Evolutionary conservation across 2,113 vertebrate species (phyloP).

Genomic region (Sylvilagus bachmani): DNA sequence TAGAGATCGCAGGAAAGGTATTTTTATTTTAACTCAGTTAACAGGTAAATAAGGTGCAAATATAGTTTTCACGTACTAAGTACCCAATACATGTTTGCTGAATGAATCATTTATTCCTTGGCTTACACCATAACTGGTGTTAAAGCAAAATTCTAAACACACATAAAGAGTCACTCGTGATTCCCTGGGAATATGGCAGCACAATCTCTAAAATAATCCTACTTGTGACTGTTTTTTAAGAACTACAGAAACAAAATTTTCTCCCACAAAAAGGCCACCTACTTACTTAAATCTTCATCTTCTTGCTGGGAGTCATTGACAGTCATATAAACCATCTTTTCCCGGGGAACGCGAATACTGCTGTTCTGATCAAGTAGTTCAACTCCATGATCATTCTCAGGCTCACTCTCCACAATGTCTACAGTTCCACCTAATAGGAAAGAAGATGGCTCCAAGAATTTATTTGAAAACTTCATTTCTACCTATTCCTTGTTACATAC

Average conservation of each 20-base stretch:
- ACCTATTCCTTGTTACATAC: constrained; percentile 28
- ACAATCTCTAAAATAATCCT: constrained; percentile 29
- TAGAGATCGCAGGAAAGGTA: constrained; percentile 51
- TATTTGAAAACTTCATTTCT: constrained; percentile 66
- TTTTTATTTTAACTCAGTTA: constrained; percentile 57
- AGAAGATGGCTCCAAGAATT: constrained; percentile 76
- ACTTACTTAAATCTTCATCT: constrained; percentile 96
- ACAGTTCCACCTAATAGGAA: constrained; percentile 93
- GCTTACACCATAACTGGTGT: constrained; percentile 54
- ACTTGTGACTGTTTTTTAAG: not conserved
- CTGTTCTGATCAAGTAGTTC: constrained; percentile 93
- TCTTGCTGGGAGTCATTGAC: constrained; percentile 96
- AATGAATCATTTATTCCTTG: constrained; percentile 58
- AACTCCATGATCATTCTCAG: constrained; percentile 92
- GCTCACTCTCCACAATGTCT: constrained; percentile 96
- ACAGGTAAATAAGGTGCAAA: constrained; percentile 27
- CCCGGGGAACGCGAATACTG: constrained; percentile 92
- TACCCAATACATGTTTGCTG: constrained; percentile 49
- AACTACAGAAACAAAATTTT: constrained; percentile 74
- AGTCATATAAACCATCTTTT: constrained; percentile 99
- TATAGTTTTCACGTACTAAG: constrained; percentile 33
- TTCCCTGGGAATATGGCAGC: not conserved
- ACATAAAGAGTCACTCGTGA: constrained; percentile 48
- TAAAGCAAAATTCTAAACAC: constrained; percentile 52
- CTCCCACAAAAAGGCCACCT: constrained; percentile 87